Base-by-base conservation (phyloP, 2,888 invertebrate species). In the Trachelus troglodyta region DNA sequence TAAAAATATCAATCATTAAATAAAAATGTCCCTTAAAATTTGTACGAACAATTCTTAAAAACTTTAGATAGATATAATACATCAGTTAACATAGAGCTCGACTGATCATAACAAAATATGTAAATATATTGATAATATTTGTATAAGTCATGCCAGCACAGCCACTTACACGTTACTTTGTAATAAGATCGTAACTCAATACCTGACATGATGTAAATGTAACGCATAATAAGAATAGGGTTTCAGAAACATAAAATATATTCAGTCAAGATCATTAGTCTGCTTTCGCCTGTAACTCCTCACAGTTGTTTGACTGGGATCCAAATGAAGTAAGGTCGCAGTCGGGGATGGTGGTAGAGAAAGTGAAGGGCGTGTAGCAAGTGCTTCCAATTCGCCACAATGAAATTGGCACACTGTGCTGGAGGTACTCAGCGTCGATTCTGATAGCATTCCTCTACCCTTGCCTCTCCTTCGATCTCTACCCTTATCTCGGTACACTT, bases 391-490 rank as follows among this genome's bases (percentile, higher is more conserved):
- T 82, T 92, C 92, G 75, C 88, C 87, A 76, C 88, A 89, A 81
- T 90, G 90, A 77, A 90, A 86, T 78, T 90, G 91, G 82, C 90
- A 90, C 76, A 87, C 88, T 12, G 91, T 90, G 79, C 89, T 91
- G 6, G 91, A 91, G 15, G 91, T 91, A 77, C 90, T 91, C 69
- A 91, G 79, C 0, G 90, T 91, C 34, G 91, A 90, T 81, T 92
- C 91, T 0, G 91, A 91, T 40, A 89, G 82, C 83, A 90, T 87
- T 71, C 87, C 88, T 30, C 85, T 81, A 71, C 86, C 85, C 78
- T 85, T 85, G 34, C 80, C 81, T 40, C 85, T 83, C 79, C 85
- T 86, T 33, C 80, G 78, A 83, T 74, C 77, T 37, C 76, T 74
- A 73, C 40, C 69, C 75, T 34, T 69, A 34, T 37, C 37, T 74